Conservation (phyloP, 2,113 vertebrate species). For the Platichthys stellatus region DNA sequence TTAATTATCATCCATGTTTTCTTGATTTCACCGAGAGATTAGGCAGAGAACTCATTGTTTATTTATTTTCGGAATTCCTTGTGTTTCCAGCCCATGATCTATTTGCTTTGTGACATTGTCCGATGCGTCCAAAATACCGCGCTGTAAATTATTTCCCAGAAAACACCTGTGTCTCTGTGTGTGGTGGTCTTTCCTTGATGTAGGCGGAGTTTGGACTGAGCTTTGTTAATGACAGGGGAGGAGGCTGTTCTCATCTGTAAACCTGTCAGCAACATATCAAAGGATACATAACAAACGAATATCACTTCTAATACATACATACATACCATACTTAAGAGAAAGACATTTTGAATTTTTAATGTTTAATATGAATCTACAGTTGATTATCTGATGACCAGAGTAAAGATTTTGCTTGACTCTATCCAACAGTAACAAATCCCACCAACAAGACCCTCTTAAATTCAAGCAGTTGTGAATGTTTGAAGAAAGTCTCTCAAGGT, state of each 20-base stretch:
- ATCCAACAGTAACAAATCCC: background rate
- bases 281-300: no score
- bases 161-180: constrained; percentile 80
- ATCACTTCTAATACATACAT: background rate
- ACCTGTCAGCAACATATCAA: constrained; percentile 76
- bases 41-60: background rate
- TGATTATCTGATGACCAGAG: background rate
- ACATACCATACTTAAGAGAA: background rate
- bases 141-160: constrained; percentile 23
- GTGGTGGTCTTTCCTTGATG: constrained; percentile 71
- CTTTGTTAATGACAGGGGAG: constrained; percentile 77
- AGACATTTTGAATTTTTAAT: background rate
- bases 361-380: no score
- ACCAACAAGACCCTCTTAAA: background rate
- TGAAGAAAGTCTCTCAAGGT: no score
- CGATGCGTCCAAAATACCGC: background rate
- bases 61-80: background rate
- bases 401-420: background rate
- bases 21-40: background rate
- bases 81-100: constrained; percentile 68
- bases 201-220: constrained; percentile 74
- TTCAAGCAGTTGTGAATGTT: background rate
- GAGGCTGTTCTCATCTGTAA: constrained; percentile 81
- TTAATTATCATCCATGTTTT: background rate
- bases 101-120: background rate